A percentile compares a stretch with the other conserved stretches of the same genome.
Conservation (phyloP, 2,797 vertebrate genomes). For the Schizopygopsis pylzovi region DNA sequence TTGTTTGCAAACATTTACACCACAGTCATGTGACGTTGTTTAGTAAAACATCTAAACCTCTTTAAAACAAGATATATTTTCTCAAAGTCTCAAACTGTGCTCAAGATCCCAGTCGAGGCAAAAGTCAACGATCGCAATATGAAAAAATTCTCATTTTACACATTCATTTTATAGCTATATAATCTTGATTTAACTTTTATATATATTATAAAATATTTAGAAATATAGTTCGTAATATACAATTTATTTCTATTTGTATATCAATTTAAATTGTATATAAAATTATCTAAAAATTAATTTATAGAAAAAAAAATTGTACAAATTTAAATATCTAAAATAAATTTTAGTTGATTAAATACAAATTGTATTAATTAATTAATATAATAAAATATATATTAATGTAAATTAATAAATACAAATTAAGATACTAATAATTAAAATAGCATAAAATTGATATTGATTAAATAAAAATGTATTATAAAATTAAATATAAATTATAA, state of each 20-base stretch:
- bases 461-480: background rate
- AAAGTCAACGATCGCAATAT: background rate
- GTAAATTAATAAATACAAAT: no score
- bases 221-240: background rate
- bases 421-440: no score
- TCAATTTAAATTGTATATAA: no score
- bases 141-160: background rate
- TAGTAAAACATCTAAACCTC: background rate
- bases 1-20: background rate
- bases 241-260: no score
- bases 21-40: background rate
- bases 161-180: background rate
- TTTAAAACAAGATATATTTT: background rate
- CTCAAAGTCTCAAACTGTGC: background rate
- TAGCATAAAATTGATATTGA: background rate
- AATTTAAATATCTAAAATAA: background rate
- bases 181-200: background rate
- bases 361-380: background rate
- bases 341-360: background rate
- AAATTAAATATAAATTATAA: background rate
- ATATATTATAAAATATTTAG: background rate
- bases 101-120: background rate
- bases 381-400: background rate
- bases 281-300: background rate
- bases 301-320: background rate